phyloP scores from a whole-genome alignment of 1,140 invertebrate species.

The Drosophila aff. region DNA sequence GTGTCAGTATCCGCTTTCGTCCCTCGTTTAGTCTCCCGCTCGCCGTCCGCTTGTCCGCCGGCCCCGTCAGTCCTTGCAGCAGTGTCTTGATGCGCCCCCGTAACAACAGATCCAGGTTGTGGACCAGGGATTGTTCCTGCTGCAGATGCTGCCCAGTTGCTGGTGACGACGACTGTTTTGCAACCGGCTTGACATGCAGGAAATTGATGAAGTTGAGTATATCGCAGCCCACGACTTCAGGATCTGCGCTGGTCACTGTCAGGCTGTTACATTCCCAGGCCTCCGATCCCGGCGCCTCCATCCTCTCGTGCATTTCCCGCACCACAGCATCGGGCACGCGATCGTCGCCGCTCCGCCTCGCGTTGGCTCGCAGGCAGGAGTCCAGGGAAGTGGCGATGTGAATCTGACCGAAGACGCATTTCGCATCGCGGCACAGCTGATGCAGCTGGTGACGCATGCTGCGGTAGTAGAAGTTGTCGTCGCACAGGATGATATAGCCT shows the following conservation, averaged over 20 bases:
- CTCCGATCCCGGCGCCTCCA: conserved; percentile 48
- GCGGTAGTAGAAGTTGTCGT: conserved; percentile 78
- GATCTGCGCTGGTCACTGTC: conserved; percentile 5
- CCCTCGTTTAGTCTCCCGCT: conserved; percentile 34
- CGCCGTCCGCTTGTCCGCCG: background rate
- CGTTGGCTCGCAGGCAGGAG: conserved; percentile 44
- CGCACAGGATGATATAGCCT: conserved; percentile 61
- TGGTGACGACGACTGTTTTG: too few species aligned
- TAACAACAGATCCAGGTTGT: conserved; percentile 52
- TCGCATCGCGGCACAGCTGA: conserved; percentile 45
- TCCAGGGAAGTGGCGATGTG: conserved; percentile 33
- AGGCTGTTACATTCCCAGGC: conserved; percentile 60
- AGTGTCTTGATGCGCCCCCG: conserved; percentile 32
- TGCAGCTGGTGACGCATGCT: conserved; percentile 75
- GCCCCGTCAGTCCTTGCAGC: background rate
- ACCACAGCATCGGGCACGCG: conserved; percentile 45
- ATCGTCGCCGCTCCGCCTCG: background rate
- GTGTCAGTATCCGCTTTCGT: conserved; percentile 53
- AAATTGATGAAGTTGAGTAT: conserved; percentile 25
- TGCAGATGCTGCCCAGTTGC: background rate
- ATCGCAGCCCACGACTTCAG: background rate
- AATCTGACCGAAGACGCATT: conserved; percentile 59
- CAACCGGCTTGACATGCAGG: background rate
- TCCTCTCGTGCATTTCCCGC: conserved; percentile 47
- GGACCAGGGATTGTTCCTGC: conserved; percentile 33